Evolutionary conservation across 1,140 invertebrate genomes (phyloP).

Genomic region (Pteromalus puparum): DNA sequence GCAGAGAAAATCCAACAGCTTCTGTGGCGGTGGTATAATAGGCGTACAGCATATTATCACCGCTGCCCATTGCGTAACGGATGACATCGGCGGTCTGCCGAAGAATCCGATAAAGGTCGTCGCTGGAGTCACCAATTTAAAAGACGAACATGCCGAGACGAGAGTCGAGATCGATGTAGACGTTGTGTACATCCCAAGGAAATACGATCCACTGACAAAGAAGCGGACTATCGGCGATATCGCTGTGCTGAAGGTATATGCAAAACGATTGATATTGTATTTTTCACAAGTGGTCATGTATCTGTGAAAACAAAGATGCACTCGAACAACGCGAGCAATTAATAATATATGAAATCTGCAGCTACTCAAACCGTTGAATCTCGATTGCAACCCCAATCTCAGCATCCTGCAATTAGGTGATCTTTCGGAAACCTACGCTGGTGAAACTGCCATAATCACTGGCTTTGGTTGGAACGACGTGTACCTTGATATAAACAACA

Average conservation of each 20-base stretch:
- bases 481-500: neutral
- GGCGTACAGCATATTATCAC: slow-evolving; percentile 69
- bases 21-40: slow-evolving; percentile 71
- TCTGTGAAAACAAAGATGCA: neutral
- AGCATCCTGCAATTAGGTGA: neutral
- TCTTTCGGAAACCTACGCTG: neutral
- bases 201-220: too few relatives aligned
- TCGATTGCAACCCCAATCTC: neutral
- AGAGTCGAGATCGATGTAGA: neutral
- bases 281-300: too few relatives aligned
- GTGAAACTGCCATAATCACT: neutral
- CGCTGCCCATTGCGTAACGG: slow-evolving; percentile 72
- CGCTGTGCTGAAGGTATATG: neutral
- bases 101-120: neutral
- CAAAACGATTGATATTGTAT: neutral
- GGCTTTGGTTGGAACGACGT: slow-evolving; percentile 6
- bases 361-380: neutral
- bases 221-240: neutral
- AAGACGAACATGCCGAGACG: neutral
- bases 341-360: neutral
- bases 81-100: neutral
- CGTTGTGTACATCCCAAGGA: too few relatives aligned
- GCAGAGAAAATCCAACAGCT: slow-evolving; percentile 42
- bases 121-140: neutral
- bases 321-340: neutral